A percentile compares a stretch with the other conserved stretches of the same genome.
phyloP scores from a whole-genome alignment of 2,888 invertebrate species.

The Scaptomyza flava region DNA sequence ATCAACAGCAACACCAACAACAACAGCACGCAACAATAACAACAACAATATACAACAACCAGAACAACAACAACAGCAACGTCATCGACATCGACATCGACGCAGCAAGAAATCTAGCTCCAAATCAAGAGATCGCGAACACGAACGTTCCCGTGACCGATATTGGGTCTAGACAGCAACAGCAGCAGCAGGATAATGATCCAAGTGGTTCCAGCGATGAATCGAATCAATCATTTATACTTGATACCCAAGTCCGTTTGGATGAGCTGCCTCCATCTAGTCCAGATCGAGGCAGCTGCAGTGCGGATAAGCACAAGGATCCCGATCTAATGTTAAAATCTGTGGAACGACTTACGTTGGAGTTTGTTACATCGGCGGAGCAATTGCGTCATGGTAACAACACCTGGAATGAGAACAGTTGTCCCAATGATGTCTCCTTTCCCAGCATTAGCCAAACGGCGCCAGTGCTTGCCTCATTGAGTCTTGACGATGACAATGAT shows the following conservation, averaged over 20 bases:
- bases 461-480: constrained; percentile 89
- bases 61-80: constrained; percentile 83
- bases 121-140: constrained; percentile 64
- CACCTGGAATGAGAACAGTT: constrained; percentile 93
- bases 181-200: constrained; percentile 64
- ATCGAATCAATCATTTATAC: constrained; percentile 80
- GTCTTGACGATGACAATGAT: constrained; percentile 85
- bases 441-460: constrained; percentile 92
- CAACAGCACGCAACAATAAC: constrained; percentile 82
- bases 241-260: constrained; percentile 74
- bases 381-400: constrained; percentile 84
- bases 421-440: constrained; percentile 91
- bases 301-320: constrained; percentile 85
- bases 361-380: constrained; percentile 88
- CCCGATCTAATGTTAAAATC: constrained; percentile 89
- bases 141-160: constrained; percentile 81
- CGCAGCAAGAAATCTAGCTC: constrained; percentile 76
- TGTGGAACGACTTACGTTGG: constrained; percentile 87
- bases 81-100: constrained; percentile 78
- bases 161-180: constrained; percentile 79
- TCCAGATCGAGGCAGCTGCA: constrained; percentile 7
- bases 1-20: constrained; percentile 41
- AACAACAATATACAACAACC: constrained; percentile 37
- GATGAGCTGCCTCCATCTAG: constrained; percentile 33
- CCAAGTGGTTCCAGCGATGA: constrained; percentile 75